phyloP scores from a whole-genome alignment of 2,888 invertebrate genomes.

The Phyllotreta cruciferae region DNA sequence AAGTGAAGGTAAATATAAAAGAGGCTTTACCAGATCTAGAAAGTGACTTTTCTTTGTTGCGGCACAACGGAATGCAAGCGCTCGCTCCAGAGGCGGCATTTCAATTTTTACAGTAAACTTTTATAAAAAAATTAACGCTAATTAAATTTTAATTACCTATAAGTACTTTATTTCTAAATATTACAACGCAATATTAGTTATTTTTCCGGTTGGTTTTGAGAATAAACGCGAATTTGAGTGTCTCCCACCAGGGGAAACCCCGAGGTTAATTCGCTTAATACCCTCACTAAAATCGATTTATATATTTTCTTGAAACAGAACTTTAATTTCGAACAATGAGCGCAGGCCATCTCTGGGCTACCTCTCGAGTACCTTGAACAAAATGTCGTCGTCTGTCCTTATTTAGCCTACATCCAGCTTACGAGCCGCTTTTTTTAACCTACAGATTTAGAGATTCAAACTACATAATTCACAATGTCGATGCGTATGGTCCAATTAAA shows the following conservation, averaged over 20 bases:
- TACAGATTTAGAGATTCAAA: constrained; percentile 25
- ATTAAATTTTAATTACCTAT: neutral
- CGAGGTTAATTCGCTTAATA: too few species aligned
- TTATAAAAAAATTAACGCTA: neutral
- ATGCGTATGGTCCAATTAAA: constrained; percentile 6
- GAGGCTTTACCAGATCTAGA: constrained; percentile 34
- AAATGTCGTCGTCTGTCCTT: constrained; percentile 28
- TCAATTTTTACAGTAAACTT: neutral
- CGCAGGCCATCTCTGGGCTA: constrained; percentile 5
- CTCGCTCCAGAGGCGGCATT: constrained; percentile 15
- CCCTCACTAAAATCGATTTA: neutral
- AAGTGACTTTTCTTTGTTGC: constrained; percentile 32
- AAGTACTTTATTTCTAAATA: neutral
- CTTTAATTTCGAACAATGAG: neutral
- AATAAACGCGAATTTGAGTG: too few species aligned
- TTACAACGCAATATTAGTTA: too few species aligned
- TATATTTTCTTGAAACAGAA: neutral
- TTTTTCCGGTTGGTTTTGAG: too few species aligned
- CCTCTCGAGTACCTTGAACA: constrained; percentile 26
- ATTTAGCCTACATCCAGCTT: constrained; percentile 24
- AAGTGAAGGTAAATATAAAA: constrained; percentile 33
- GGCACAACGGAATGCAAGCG: constrained; percentile 31
- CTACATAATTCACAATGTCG: constrained; percentile 26
- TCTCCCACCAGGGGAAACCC: too few species aligned
- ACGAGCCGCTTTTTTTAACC: constrained; percentile 24